phyloP scores from a whole-genome alignment of 2,113 vertebrate species.

The Herpailurus yagouaroundi region DNA sequence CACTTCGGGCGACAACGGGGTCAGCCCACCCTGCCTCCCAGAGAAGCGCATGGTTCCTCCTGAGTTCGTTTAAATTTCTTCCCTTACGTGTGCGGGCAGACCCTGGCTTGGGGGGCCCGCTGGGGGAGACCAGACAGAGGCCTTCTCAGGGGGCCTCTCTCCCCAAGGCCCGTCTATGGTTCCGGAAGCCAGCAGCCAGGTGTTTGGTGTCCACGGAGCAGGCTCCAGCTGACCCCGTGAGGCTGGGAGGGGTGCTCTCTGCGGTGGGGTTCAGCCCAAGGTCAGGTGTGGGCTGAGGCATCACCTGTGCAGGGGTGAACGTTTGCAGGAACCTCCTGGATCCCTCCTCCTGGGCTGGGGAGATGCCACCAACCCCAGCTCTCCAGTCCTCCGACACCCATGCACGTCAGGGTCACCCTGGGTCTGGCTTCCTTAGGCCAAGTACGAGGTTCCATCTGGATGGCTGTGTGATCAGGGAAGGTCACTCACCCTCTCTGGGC shows the following conservation, averaged over 20 bases:
- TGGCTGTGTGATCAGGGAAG: background rate
- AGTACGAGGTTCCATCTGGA: background rate
- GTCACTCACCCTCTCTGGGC: background rate
- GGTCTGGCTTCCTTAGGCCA: background rate
- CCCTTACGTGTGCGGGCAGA: background rate
- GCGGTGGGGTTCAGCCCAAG: background rate
- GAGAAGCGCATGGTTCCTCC: background rate
- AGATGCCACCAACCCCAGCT: accelerated
- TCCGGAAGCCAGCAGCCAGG: background rate
- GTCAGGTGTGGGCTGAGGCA: background rate
- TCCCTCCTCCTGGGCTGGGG: background rate
- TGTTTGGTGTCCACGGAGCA: background rate
- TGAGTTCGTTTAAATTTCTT: background rate
- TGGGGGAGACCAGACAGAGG: accelerated
- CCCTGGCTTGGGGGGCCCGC: background rate
- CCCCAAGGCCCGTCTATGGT: background rate
- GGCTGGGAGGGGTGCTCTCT: accelerated
- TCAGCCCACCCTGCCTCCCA: background rate
- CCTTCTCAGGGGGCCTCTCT: background rate
- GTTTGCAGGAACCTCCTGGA: background rate
- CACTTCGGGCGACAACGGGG: background rate
- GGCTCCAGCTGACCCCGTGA: background rate
- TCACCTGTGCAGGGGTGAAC: background rate
- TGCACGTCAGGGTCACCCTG: background rate
- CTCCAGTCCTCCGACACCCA: accelerated